These are phyloP conservation scores for Lasioglossum albipes DNA, from an alignment of 1,140 invertebrate genomes.

Conservation along the genomic window DNA sequence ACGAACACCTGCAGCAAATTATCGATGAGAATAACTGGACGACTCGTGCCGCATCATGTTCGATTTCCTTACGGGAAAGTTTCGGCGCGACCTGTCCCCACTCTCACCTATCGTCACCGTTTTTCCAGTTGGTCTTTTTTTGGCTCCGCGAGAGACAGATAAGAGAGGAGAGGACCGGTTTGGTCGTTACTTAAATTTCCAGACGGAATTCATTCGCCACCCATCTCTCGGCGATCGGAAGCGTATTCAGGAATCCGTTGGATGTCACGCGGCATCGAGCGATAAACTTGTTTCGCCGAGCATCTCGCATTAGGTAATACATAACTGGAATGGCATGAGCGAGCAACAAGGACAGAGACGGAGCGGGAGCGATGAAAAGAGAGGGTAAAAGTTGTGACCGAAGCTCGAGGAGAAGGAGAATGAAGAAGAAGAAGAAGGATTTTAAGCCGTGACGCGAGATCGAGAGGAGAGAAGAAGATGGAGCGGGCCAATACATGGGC, in stretches of 20 bases:
- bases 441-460: background rate
- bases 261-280: constrained; percentile 36
- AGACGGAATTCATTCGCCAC: constrained; percentile 64
- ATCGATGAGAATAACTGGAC: too few relatives aligned
- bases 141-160: constrained; percentile 10
- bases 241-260: constrained; percentile 43
- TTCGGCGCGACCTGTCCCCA: background rate
- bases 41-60: background rate
- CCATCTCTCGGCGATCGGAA: constrained; percentile 27
- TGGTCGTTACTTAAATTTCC: constrained; percentile 38
- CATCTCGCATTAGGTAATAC: constrained; percentile 53
- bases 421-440: background rate
- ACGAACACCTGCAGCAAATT: too few relatives aligned
- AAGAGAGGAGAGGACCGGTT: constrained; percentile 16
- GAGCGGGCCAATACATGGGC: constrained; percentile 9
- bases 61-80: constrained; percentile 6
- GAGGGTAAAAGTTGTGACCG: background rate
- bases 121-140: background rate
- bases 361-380: background rate
- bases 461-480: constrained; percentile 32
- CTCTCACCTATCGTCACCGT: background rate
- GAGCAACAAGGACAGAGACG: background rate
- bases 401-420: background rate
- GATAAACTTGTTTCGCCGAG: constrained; percentile 54
- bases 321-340: constrained; percentile 60